Evolutionary conservation across 2,888 invertebrate species (phyloP).

Genomic region (Amphipyra berbera): DNA sequence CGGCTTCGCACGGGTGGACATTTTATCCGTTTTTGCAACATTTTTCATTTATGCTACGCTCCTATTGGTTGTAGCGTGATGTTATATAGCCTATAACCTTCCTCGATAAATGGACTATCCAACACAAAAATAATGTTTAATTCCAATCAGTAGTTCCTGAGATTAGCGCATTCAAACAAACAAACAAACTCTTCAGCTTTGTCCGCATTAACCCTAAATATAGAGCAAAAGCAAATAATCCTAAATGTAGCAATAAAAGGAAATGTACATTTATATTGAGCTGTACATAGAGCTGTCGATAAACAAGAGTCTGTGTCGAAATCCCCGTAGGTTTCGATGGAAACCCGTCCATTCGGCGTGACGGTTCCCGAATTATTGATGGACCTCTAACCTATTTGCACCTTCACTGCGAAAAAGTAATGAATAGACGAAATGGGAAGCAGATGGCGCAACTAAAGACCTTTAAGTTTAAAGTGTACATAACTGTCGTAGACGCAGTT

Average conservation of each 20-base stretch:
- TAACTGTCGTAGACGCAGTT: no score
- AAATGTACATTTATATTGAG: conserved; percentile 34
- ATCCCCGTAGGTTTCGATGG: conserved; percentile 64
- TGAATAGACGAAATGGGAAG: conserved; percentile 14
- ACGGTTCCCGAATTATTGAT: conserved; percentile 72
- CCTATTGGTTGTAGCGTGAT: no score
- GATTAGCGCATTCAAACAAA: no score
- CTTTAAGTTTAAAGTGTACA: background rate
- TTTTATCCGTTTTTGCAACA: no score
- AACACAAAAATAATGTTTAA: no score
- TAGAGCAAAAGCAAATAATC: conserved; percentile 9
- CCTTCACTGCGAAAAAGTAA: conserved; percentile 31
- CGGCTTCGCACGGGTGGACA: no score
- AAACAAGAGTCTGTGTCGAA: conserved; percentile 33
- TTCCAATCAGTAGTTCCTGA: no score
- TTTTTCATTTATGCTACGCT: no score
- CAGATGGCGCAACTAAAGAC: background rate
- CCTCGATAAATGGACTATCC: no score
- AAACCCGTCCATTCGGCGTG: conserved; percentile 65
- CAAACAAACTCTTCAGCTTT: no score
- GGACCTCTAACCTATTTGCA: conserved; percentile 59
- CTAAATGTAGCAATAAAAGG: conserved; percentile 7
- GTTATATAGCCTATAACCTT: no score
- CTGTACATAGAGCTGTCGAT: conserved; percentile 10
- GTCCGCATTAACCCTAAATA: conserved; percentile 1